Conservation (phyloP, 1,140 invertebrate genomes). For the Musca domestica region DNA sequence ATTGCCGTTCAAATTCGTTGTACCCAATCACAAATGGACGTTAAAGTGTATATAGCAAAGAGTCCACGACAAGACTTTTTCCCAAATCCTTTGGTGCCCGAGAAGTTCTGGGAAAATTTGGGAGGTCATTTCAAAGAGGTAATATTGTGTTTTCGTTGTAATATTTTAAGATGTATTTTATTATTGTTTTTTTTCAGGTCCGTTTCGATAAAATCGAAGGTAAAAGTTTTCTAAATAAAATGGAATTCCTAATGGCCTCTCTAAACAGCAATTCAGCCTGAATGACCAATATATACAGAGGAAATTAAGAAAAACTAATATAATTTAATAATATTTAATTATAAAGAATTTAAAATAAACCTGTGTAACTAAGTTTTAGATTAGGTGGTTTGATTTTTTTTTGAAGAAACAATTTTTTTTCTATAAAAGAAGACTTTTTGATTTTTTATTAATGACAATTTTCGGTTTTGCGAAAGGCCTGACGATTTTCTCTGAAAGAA, state of each 20-base stretch:
- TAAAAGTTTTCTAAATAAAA: slow-evolving; percentile 95
- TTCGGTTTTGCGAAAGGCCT: too few relatives aligned
- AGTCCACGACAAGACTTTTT: slow-evolving; percentile 85
- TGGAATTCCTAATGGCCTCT: slow-evolving; percentile 94
- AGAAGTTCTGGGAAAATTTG: slow-evolving; percentile 88
- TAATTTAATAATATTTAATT: background rate
- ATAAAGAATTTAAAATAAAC: too few relatives aligned
- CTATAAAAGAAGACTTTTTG: too few relatives aligned
- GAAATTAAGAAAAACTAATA: background rate
- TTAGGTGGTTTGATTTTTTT: too few relatives aligned
- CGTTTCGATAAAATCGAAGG: slow-evolving; percentile 93
- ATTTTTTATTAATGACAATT: too few relatives aligned
- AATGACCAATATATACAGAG: slow-evolving; percentile 1
- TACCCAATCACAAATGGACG: slow-evolving; percentile 63
- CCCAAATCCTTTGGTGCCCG: slow-evolving; percentile 79
- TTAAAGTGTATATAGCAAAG: slow-evolving; percentile 71
- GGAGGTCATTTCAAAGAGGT: slow-evolving; percentile 89
- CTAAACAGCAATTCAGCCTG: slow-evolving; percentile 60
- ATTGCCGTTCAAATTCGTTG: slow-evolving; percentile 78
- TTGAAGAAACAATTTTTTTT: too few relatives aligned
- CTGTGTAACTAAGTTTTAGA: too few relatives aligned
- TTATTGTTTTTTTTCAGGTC: slow-evolving; percentile 35
- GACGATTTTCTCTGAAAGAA: too few relatives aligned
- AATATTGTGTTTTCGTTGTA: background rate
- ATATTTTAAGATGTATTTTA: background rate